Base-by-base conservation (phyloP, 2,888 invertebrate genomes). In the Athalia rosae region DNA sequence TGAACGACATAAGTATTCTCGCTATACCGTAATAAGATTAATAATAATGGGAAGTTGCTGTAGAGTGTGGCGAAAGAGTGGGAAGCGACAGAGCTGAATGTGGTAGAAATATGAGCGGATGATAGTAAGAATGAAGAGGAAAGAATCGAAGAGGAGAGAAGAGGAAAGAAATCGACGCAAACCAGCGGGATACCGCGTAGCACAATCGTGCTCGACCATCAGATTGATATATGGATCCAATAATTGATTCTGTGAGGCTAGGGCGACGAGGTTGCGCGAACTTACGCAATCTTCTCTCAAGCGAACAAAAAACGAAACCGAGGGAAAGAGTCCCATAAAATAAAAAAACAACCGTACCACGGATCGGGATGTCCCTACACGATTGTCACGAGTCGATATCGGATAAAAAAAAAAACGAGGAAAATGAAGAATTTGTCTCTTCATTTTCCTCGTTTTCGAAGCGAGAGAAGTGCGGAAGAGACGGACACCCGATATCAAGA, bases 191-290 rank as follows among this genome's bases (percentile, higher is more conserved):
- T 77, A 82, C 83, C 85, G 67, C 77, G 83, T 84, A 81, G 82
- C 83, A 83, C 82, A 82, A 83, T 85, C 85, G 84, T 83, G 85
- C 84, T 80, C 81, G 82, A 80, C 83, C 85, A 85, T 86, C 86
- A 80, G 84, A 86, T 87, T 87, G 87, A 87, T 86, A 85, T 86
- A 86, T 85, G 85, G 84, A 85, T 84, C 85, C 84, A 85, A 87
- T 87, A 87, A 87, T 87, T 87, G 87, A 87, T 87, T 86, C 85
- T 82, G 82, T 84, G 84, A 85, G 84, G 84, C 76, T 82, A 81
- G 83, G 82, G 82, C 80, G 81, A 1, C 50, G 82, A 78, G 83
- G 81, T 80, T 81, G 79, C 67, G 79, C 81, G 79, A 81, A 84
- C 85, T 87, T 86, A 86, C 84, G 85, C 84, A 86, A 87, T 80